Conservation (phyloP, 2,888 invertebrate genomes). For the Heliconius erato region DNA sequence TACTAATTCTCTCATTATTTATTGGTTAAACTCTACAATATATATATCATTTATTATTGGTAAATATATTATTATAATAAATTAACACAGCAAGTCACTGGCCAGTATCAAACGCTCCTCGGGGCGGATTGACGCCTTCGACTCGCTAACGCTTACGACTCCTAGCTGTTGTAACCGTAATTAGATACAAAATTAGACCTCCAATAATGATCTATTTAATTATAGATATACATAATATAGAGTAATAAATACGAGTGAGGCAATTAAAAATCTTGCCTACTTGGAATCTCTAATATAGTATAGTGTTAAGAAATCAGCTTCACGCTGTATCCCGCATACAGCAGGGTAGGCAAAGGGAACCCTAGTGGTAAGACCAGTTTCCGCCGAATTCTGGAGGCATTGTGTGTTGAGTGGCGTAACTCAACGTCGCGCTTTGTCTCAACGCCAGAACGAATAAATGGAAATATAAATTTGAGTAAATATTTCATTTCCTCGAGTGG, state of each 20-base stretch:
- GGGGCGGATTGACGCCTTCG: constrained; percentile 75
- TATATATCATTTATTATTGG: background rate
- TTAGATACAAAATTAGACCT: constrained; percentile 73
- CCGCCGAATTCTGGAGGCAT: no score
- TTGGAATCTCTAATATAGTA: background rate
- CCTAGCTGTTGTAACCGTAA: constrained; percentile 72
- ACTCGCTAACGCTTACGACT: constrained; percentile 63
- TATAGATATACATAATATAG: constrained; percentile 18
- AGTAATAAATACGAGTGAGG: constrained; percentile 21
- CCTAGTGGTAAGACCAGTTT: no score
- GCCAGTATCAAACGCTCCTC: constrained; percentile 58
- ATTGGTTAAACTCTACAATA: background rate
- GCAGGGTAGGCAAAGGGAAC: no score
- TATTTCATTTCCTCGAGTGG: no score
- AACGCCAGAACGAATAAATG: no score
- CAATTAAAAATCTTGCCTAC: constrained; percentile 1
- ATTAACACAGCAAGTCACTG: constrained; percentile 28
- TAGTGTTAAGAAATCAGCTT: background rate
- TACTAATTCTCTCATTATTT: background rate
- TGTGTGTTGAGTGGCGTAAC: no score
- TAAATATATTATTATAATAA: background rate
- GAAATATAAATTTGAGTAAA: no score
- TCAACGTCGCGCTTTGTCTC: no score
- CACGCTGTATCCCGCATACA: no score
- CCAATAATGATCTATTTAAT: constrained; percentile 54